Conservation (phyloP, 2,797 vertebrate species). For the Diceros bicornis region DNA sequence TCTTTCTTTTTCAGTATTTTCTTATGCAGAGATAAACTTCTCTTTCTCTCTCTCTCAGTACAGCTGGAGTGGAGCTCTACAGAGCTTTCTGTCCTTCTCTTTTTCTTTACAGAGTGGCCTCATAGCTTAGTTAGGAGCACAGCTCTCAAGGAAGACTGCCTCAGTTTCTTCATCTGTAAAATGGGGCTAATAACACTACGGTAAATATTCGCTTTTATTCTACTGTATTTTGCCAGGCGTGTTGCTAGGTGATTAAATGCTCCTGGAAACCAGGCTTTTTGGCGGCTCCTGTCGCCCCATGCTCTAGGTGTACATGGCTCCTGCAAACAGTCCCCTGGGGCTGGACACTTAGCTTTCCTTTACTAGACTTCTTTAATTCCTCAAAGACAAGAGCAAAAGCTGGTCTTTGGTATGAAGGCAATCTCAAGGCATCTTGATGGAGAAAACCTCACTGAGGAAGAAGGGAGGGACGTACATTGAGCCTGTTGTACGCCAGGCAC, state of each 20-base stretch:
- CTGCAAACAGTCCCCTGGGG: background rate
- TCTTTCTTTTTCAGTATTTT: background rate
- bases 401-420: background rate
- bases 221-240: background rate
- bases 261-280: background rate
- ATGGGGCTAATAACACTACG: background rate
- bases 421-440: background rate
- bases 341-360: background rate
- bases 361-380: background rate
- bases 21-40: background rate
- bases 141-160: background rate
- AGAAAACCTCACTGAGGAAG: background rate
- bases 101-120: background rate
- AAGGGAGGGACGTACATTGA: background rate
- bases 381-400: background rate
- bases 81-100: background rate
- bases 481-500: background rate
- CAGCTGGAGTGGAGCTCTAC: background rate
- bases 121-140: background rate
- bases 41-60: background rate
- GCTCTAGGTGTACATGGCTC: background rate
- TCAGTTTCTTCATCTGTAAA: background rate
- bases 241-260: background rate
- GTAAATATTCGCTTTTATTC: background rate
- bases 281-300: background rate